Percentiles rank a stretch among this genome's conserved stretches.
These are phyloP conservation scores for Sinocyclocheilus maitianheensis DNA, from an alignment of 2,113 vertebrate species.

Conservation along the genomic window DNA sequence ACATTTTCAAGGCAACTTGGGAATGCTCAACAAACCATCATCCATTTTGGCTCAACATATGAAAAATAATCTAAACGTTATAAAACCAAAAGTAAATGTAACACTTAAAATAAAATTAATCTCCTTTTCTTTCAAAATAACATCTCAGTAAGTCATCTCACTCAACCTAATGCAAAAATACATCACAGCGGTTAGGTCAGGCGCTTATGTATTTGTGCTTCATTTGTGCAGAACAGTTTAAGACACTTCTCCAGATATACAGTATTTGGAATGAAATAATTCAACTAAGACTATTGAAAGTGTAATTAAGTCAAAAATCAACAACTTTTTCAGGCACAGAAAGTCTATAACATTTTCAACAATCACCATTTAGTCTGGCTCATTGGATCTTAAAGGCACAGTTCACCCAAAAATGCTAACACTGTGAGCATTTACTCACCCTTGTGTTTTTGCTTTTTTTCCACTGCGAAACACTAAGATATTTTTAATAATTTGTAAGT, in stretches of 20 bases:
- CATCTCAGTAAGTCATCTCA: slow-evolving; percentile 26
- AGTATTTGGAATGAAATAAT: background rate
- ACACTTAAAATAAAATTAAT: background rate
- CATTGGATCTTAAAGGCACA: background rate
- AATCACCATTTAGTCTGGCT: slow-evolving; percentile 9
- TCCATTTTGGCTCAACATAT: background rate
- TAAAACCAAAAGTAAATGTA: slow-evolving; percentile 26
- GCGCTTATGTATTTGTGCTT: slow-evolving; percentile 66
- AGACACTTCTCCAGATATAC: slow-evolving; percentile 24
- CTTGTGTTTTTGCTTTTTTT: background rate
- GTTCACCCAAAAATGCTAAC: background rate
- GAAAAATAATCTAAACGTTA: background rate
- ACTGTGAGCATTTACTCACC: background rate
- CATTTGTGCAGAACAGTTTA: slow-evolving; percentile 14
- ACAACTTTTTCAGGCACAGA: background rate
- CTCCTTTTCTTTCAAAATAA: too few species aligned
- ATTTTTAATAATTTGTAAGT: background rate
- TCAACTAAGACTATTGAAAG: background rate
- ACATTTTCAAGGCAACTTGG: slow-evolving; percentile 60
- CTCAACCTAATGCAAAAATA: slow-evolving; percentile 37
- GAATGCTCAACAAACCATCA: slow-evolving; percentile 47
- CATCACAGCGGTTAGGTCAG: slow-evolving; percentile 67
- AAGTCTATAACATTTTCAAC: background rate
- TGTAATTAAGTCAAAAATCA: slow-evolving; percentile 6
- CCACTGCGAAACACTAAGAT: background rate